Evolutionary conservation across 1,140 invertebrate genomes (phyloP), one percentile per base, ranked within the genome.

Genomic region (Physella acuta): DNA sequence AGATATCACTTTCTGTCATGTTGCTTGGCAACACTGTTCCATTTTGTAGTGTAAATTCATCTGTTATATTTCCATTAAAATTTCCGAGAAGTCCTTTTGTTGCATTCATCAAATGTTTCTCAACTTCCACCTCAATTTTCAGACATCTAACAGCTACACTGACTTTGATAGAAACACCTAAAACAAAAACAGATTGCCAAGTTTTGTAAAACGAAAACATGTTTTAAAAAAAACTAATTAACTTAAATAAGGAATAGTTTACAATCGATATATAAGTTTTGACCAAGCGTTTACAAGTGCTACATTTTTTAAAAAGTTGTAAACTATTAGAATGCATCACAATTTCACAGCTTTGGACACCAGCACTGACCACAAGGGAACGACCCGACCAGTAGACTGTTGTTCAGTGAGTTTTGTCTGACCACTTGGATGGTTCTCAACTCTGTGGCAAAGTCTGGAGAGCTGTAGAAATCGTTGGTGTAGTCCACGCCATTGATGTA

Each of bases 1-100:
- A 79, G 30, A 79, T 71, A 44, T 73, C 67, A n/a, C 65, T 68
- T 2, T 76, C 74, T 5, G 55, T 62, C n/a, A 66, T 58, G 26
- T 73, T 70, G 1, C 44, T 37, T 1, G 70, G 2, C 5, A 78
- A 39, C 14, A 71, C 39, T 5, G 61, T 71, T 67, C 76, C 75
- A 66, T 79, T 65, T 11, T 71, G 71, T 4, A 64, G 28, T n/a
- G 37, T 56, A 58, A 76, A 75, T 52, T 79, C 78, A 67, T 79
- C 72, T 14, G 30, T 66, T 34, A 56, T 61, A 39, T 73, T 39
- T 3, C 66, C 71, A 72, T 79, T 71, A 51, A 73, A 73, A 52
- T 74, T 75, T 20, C 78, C 78, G 8, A 79, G 49, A 5, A 79
- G 51, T 14, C 78, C 78, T 34, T 31, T 24, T 30, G 73, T 75